phyloP scores from a whole-genome alignment of 2,113 vertebrate species.

The Periophthalmodon schlosseri region DNA sequence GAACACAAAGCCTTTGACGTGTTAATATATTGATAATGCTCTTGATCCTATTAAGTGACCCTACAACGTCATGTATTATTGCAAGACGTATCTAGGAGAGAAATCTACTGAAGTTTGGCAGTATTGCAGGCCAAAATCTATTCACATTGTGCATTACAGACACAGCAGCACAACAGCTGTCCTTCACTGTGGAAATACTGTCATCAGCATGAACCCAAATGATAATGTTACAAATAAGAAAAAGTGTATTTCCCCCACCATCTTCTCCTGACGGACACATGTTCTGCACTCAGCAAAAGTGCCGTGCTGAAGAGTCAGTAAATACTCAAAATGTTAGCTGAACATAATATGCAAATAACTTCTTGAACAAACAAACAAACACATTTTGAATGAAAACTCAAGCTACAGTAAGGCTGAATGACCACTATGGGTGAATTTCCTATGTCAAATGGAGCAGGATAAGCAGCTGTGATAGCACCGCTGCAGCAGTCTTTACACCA shows the following conservation, averaged over 20 bases:
- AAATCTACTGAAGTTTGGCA: constrained; percentile 1
- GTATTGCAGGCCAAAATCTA: not conserved
- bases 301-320: constrained; percentile 18
- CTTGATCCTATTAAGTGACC: not conserved
- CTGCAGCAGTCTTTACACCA: constrained; percentile 32
- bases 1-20: not conserved
- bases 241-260: not conserved
- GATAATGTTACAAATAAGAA: not conserved
- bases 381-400: constrained; percentile 23
- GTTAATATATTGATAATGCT: not conserved
- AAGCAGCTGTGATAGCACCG: constrained; percentile 33
- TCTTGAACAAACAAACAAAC: constrained; percentile 5
- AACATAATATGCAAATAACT: constrained; percentile 14
- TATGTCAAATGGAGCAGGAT: constrained; percentile 41
- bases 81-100: not conserved
- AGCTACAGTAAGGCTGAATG: not conserved
- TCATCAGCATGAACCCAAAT: constrained; percentile 9
- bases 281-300: constrained; percentile 28
- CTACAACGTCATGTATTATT: not conserved
- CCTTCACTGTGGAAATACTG: constrained; percentile 17
- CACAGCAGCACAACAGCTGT: constrained; percentile 9
- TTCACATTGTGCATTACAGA: not conserved
- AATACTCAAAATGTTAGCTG: constrained; percentile 14
- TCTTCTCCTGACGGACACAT: constrained; percentile 40
- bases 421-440: not conserved